Evolutionary conservation across 2,113 vertebrate species (phyloP).

Genomic region (Dasypus novemcinctus): DNA sequence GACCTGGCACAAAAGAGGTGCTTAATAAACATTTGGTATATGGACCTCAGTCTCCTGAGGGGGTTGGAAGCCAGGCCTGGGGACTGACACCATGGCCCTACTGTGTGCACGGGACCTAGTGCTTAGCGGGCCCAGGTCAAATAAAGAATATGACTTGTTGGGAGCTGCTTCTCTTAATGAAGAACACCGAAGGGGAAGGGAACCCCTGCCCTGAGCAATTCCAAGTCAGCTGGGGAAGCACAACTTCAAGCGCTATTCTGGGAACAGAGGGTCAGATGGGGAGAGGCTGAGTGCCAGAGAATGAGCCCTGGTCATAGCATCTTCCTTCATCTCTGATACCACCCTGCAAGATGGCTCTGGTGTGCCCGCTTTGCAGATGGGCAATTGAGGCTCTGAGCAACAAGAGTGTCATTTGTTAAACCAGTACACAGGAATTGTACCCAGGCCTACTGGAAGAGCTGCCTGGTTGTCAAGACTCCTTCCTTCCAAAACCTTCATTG

Average conservation of each 20-base stretch:
- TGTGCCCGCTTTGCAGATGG: not conserved
- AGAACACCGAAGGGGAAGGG: not conserved
- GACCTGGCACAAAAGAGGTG: not conserved
- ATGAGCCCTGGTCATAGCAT: not conserved
- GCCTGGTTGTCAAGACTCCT: not conserved
- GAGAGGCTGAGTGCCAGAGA: not conserved
- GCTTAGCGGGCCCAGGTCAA: not conserved
- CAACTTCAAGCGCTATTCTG: not conserved
- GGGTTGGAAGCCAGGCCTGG: not conserved
- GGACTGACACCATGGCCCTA: not conserved
- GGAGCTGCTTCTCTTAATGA: not conserved
- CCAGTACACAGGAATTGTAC: not conserved
- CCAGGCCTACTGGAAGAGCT: not conserved
- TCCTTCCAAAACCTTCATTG: not conserved
- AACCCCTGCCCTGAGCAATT: not conserved
- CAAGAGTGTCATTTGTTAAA: not conserved
- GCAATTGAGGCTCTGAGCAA: not conserved
- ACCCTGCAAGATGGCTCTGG: not conserved
- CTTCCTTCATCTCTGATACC: not conserved
- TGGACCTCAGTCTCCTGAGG: not conserved
- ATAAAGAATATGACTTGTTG: not conserved
- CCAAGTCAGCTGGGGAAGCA: not conserved
- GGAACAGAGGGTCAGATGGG: not conserved
- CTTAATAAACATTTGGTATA: not conserved
- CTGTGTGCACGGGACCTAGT: not conserved